Evolutionary conservation across 2,888 invertebrate genomes (phyloP), one percentile per base, ranked within the genome.

Genomic region (Tachina fera): DNA sequence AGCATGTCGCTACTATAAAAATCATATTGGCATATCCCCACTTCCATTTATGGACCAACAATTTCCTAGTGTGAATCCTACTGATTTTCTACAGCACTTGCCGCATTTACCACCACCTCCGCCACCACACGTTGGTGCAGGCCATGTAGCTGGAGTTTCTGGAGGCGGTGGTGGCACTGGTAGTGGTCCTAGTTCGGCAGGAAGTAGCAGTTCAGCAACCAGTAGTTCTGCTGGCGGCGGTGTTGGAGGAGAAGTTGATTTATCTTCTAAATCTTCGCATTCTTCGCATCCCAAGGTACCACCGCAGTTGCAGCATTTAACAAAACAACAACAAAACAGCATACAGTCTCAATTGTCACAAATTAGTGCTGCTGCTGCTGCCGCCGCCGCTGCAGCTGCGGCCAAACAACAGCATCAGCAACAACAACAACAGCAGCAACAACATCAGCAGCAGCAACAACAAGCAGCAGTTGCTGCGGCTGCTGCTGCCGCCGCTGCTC

Each of bases 1-100:
- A 11, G 96, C 97, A 14, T 97, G 97, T 91, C 95, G 97, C 41
- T 97, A 96, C 91, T 97, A 97, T 91, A 97, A 97, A 91, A 97
- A 96, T 90, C 97, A 97, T 91, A 93, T 97, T 92, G 96, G 94
- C 85, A 91, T 94, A 78, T 93, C 94, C 13, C 92, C 92, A 3
- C 88, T 92, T 87, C 91, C 92, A 9, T 93, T 92, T 79, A 92
- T 93, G 90, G 93, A 93, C 60, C 92, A 92, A 78, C 91, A 92
- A 61, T 92, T 90, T 89, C 90, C 91, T 4, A 90, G 90, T 39
- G 92, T 92, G 3, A 91, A 90, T 76, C 96, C 96, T 88, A 95
- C 95, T 88, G 96, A 96, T 89, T 95, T 95, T 63, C 93, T 96
- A 87, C 96, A 96, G 89, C 96, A 96, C 91, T 92, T 96, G 83